Evolutionary conservation across 2,113 vertebrate genomes (phyloP).

Genomic region (Gobius niger): DNA sequence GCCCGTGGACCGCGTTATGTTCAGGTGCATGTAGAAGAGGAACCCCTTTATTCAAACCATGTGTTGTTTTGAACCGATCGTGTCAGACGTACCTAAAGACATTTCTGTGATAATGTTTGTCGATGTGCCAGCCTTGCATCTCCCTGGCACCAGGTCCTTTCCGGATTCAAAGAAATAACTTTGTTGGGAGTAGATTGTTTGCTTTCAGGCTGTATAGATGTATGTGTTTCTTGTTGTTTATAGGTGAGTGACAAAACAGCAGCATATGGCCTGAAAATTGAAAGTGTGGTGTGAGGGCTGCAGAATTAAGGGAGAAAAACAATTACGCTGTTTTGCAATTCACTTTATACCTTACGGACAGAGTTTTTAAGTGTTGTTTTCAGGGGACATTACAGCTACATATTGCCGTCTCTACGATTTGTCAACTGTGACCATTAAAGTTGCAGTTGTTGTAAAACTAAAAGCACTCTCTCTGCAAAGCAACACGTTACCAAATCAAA

Average conservation of each 20-base stretch:
- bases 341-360: too few species aligned
- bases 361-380: too few species aligned
- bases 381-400: too few species aligned
- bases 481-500: conserved; percentile 23
- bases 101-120: not conserved
- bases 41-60: not conserved
- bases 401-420: too few species aligned
- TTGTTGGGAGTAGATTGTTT: not conserved
- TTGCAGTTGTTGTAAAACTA: not conserved
- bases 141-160: not conserved
- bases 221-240: too few species aligned
- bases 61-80: not conserved
- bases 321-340: too few species aligned
- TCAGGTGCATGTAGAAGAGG: conserved; percentile 27
- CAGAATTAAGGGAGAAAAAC: too few species aligned
- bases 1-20: conserved; percentile 21
- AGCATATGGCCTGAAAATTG: too few species aligned
- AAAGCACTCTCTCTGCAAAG: conserved; percentile 1
- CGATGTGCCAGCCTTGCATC: not conserved
- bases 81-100: not conserved
- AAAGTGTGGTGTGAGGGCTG: too few species aligned
- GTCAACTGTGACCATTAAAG: not conserved
- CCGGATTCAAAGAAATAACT: not conserved
- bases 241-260: too few species aligned
- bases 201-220: not conserved